Conservation (phyloP, 1,140 invertebrate genomes). For the Panulirus ornatus region DNA sequence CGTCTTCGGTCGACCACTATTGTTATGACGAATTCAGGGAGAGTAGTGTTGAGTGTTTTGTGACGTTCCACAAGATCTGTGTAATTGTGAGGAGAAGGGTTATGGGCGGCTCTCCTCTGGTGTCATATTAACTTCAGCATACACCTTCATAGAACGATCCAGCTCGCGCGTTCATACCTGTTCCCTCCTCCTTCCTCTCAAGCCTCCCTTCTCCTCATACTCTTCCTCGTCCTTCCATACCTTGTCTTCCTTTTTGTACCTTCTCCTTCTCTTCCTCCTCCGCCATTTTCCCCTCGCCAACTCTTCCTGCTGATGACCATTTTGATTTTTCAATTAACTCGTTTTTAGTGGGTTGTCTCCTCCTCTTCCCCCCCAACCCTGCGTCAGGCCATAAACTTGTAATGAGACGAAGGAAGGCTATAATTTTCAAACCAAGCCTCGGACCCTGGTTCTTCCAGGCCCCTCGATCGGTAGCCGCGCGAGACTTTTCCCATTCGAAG, state of each 20-base stretch:
- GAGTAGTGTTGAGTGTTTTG: too few species aligned
- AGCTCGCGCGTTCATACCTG: too few species aligned
- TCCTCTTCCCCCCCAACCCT: slow-evolving; percentile 11
- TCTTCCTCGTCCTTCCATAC: background rate
- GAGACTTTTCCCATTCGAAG: background rate
- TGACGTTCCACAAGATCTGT: too few species aligned
- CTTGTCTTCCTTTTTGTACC: background rate
- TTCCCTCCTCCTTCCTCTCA: too few species aligned
- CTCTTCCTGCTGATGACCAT: slow-evolving; percentile 49
- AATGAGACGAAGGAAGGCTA: slow-evolving; percentile 62
- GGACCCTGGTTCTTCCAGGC: background rate
- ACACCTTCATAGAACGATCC: too few species aligned
- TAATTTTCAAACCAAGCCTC: slow-evolving; percentile 48
- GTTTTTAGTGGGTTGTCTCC: slow-evolving; percentile 59
- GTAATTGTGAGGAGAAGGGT: too few species aligned
- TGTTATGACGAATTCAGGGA: too few species aligned
- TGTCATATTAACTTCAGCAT: too few species aligned
- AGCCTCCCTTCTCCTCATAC: background rate
- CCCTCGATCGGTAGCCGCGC: background rate
- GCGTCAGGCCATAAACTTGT: slow-evolving; percentile 62
- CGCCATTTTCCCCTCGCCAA: background rate
- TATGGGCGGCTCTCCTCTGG: too few species aligned
- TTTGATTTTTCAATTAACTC: slow-evolving; percentile 72
- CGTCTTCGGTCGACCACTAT: too few species aligned
- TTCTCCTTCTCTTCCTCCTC: slow-evolving; percentile 2